These are phyloP conservation scores for Bostrychus sinensis DNA, from an alignment of 2,113 vertebrate species.

Conservation along the genomic window DNA sequence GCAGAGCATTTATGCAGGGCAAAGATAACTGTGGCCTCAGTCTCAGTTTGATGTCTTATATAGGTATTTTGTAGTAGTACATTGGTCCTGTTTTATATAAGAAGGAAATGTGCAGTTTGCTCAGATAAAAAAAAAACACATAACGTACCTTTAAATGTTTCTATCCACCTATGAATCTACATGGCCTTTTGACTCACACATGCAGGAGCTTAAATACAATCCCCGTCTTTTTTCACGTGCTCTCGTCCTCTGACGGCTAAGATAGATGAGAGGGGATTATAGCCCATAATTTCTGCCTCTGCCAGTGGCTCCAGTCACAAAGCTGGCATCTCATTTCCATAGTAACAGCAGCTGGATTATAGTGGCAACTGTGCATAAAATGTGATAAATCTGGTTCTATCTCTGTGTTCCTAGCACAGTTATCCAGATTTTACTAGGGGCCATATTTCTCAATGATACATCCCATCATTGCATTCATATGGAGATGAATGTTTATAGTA, in stretches of 20 bases:
- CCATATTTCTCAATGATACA: conserved; percentile 20
- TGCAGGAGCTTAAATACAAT: conserved; percentile 1
- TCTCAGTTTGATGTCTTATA: too few relatives aligned
- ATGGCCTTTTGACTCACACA: conserved; percentile 17
- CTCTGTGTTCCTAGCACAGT: conserved; percentile 28
- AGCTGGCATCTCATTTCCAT: conserved; percentile 61
- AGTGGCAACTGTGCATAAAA: conserved; percentile 46
- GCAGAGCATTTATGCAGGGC: too few relatives aligned
- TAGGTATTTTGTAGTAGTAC: too few relatives aligned
- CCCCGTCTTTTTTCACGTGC: neutral
- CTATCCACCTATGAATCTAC: conserved; percentile 6
- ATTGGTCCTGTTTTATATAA: too few relatives aligned
- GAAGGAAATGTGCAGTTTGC: too few relatives aligned
- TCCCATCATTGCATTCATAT: conserved; percentile 28
- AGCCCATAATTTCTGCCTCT: conserved; percentile 59
- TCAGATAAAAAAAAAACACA: too few relatives aligned
- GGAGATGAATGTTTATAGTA: conserved; percentile 1
- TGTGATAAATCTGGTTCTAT: conserved; percentile 44
- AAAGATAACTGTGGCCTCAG: too few relatives aligned
- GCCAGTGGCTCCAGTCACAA: conserved; percentile 51
- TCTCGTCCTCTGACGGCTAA: conserved; percentile 25
- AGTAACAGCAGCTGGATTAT: conserved; percentile 61
- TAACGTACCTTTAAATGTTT: neutral
- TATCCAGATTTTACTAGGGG: conserved; percentile 23
- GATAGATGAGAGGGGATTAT: conserved; percentile 55